phyloP scores from a whole-genome alignment of 1,140 invertebrate genomes.

The Cyclina sinensis region DNA sequence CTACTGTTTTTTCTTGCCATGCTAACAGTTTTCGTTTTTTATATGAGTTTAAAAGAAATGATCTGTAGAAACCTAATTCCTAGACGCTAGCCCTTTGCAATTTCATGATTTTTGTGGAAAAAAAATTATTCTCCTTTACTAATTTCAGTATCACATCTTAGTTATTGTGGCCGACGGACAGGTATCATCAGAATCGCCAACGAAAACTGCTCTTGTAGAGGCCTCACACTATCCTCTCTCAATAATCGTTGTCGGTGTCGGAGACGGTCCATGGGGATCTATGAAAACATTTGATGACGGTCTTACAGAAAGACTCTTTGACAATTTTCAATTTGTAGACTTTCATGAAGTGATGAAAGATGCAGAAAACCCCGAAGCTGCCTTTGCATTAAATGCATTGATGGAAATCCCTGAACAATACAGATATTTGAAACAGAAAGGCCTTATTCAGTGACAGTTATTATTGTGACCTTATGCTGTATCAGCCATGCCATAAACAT shows the following conservation, averaged over 20 bases:
- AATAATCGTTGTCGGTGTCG: constrained; percentile 88
- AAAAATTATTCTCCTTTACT: not conserved
- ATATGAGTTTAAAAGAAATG: no score
- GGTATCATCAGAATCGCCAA: constrained; percentile 85
- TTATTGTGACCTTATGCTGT: no score
- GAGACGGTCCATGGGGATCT: constrained; percentile 87
- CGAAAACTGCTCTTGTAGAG: constrained; percentile 86
- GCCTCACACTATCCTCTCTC: constrained; percentile 87
- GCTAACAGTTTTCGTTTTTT: no score
- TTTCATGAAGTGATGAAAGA: constrained; percentile 84
- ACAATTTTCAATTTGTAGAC: constrained; percentile 88
- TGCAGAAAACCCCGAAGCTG: constrained; percentile 83
- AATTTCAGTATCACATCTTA: constrained; percentile 75
- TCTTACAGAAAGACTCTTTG: constrained; percentile 85
- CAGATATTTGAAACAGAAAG: constrained; percentile 60
- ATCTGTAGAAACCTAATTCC: no score
- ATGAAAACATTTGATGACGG: constrained; percentile 87
- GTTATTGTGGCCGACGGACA: constrained; percentile 87
- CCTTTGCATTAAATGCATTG: constrained; percentile 86
- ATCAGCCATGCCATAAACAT: no score
- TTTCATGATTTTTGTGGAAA: no score
- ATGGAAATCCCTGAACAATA: constrained; percentile 88
- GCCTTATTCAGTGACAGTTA: not conserved
- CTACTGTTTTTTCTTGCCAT: no score
- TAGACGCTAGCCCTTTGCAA: no score